These are phyloP conservation scores for Apamea sordens DNA, from an alignment of 2,888 invertebrate species.

Conservation along the genomic window DNA sequence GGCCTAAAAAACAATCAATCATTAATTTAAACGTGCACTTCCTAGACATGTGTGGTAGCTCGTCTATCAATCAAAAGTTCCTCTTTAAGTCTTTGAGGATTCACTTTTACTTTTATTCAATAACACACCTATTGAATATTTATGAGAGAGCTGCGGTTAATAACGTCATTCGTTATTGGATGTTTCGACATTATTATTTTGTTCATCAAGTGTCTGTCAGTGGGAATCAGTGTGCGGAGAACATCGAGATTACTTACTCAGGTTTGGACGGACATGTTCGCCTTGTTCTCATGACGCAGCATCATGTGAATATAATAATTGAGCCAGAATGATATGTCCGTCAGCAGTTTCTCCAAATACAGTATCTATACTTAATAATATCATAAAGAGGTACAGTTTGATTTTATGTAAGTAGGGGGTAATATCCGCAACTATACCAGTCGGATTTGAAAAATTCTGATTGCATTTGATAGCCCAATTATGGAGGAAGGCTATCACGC, in stretches of 20 bases:
- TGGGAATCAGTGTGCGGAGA: conserved; percentile 71
- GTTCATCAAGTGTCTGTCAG: conserved; percentile 76
- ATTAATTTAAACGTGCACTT: conserved; percentile 77
- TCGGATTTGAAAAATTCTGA: background rate
- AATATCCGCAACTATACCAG: background rate
- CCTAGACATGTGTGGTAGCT: conserved; percentile 76
- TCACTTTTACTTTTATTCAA: conserved; percentile 89
- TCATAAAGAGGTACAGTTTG: background rate
- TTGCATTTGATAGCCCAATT: background rate
- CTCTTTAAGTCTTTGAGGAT: conserved; percentile 78
- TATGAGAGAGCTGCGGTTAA: conserved; percentile 79
- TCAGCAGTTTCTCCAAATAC: conserved; percentile 37
- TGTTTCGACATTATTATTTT: conserved; percentile 80
- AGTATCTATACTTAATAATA: conserved; percentile 10
- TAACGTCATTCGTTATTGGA: conserved; percentile 79
- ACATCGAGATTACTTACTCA: conserved; percentile 81
- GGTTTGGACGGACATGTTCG: conserved; percentile 76
- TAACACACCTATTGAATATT: conserved; percentile 84
- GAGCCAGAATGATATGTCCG: conserved; percentile 45
- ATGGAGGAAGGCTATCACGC: background rate
- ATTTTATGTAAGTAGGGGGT: background rate
- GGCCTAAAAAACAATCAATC: conserved; percentile 70
- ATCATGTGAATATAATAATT: conserved; percentile 42
- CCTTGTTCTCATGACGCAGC: conserved; percentile 69
- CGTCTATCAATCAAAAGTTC: conserved; percentile 77